phyloP scores from a whole-genome alignment of 2,888 invertebrate species.

The Dicyrtomina minuta region DNA sequence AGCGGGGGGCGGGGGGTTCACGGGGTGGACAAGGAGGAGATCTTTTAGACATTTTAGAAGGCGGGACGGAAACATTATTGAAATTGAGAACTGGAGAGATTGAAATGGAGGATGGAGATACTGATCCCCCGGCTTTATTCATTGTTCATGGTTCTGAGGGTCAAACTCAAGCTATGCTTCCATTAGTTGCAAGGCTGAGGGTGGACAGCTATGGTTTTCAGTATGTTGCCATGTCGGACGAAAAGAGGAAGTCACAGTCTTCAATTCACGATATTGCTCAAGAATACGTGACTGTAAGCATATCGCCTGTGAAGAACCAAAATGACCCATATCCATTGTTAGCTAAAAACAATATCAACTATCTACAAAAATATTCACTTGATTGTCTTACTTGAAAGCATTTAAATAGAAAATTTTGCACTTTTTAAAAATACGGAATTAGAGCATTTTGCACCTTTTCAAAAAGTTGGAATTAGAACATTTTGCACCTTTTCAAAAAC shows the following conservation, averaged over 20 bases:
- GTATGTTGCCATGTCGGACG: background rate
- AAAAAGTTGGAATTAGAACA: too few relatives aligned
- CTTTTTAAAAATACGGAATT: too few relatives aligned
- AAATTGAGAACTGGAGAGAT: constrained; percentile 13
- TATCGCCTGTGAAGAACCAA: too few relatives aligned
- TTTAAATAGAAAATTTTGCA: too few relatives aligned
- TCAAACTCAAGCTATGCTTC: background rate
- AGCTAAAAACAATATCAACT: too few relatives aligned
- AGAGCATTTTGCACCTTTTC: too few relatives aligned
- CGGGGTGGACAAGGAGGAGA: background rate
- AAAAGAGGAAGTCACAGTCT: too few relatives aligned
- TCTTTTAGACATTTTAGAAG: background rate
- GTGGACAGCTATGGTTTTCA: constrained; percentile 25
- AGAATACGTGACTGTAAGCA: constrained; percentile 19
- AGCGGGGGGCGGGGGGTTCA: too few relatives aligned
- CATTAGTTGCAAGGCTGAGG: constrained; percentile 9
- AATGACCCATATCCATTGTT: too few relatives aligned
- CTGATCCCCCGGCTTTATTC: constrained; percentile 16
- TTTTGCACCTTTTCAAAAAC: too few relatives aligned
- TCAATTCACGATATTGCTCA: constrained; percentile 18
- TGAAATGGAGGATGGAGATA: background rate
- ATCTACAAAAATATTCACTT: too few relatives aligned
- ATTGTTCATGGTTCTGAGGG: constrained; percentile 28
- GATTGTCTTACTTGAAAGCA: too few relatives aligned
- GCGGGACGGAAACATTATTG: constrained; percentile 4